Evolutionary conservation across 2,113 vertebrate species (phyloP), one percentile per base, ranked within the genome.

Genomic region (Pelusios castaneus): DNA sequence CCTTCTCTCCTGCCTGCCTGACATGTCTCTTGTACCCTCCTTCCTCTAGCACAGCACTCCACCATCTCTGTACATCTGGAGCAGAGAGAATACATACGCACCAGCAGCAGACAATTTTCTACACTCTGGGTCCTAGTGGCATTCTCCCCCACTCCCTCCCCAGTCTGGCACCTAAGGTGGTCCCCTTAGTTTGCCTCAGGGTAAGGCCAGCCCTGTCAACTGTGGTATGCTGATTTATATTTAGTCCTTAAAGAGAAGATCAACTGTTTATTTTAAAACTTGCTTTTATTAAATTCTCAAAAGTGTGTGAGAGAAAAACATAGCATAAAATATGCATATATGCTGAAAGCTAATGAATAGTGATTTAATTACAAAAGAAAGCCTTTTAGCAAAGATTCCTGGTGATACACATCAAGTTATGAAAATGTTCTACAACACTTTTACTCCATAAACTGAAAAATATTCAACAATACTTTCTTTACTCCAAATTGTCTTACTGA

Each of bases 301-400:
- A 79, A 94, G 31, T 60, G 87, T 58, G 24, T 82, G 77, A 95
- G 34, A 91, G 80, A 81, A 91, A 80, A 91, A n/a, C 2, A 5
- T 5, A 43, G 52, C 6, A 38, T 82, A 84, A 79, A 82, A 73
- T 54, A 27, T 73, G 41, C 14, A 56, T 51, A 9, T 87, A 78
- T 85, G 24, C 92, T 78, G 77, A 73, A 92, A 88, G n/a, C 8
- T 34, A 88, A 87, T 34, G 47, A 51, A 63, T 27, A 34, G 47
- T 22, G 85, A 4, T 85, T 96, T 85, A 80, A 75, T 52, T 67
- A 67, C 77, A 92, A 79, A 96, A 93, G 73, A 92, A 73, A 12
- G 4, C 73, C 10, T 43, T 67, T 90, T 84, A 95, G 91, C 7
- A 93, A 93, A 73, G 85, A 8, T 56, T 89, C 9, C 10, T 10